Conservation (phyloP, 2,888 invertebrate species). For the Cheiracanthium punctorium region DNA sequence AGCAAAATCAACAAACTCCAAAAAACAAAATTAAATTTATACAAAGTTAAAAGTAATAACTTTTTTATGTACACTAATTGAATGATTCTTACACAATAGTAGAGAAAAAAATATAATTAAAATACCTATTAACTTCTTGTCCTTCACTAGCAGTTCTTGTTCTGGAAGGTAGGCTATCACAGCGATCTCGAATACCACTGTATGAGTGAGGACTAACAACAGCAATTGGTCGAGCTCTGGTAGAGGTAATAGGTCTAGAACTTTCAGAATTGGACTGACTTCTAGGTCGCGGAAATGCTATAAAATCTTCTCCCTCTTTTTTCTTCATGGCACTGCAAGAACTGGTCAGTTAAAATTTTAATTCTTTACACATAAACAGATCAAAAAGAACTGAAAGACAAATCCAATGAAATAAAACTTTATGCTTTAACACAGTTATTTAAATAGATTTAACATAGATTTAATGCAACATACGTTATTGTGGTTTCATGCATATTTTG, state of each 20-base stretch:
- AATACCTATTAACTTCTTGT: slow-evolving; percentile 64
- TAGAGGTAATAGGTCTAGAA: slow-evolving; percentile 81
- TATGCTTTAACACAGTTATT: too few relatives aligned
- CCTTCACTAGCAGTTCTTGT: slow-evolving; percentile 83
- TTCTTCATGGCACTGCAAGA: slow-evolving; percentile 83
- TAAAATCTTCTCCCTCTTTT: slow-evolving; percentile 79
- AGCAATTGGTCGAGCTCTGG: slow-evolving; percentile 74
- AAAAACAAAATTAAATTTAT: neutral
- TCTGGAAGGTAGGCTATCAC: slow-evolving; percentile 88
- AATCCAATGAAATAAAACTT: too few relatives aligned
- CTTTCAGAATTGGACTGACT: slow-evolving; percentile 85
- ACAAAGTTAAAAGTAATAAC: too few relatives aligned
- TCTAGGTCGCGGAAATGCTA: slow-evolving; percentile 81
- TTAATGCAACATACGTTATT: slow-evolving; percentile 48
- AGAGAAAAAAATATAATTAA: neutral
- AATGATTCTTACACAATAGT: neutral
- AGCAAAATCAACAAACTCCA: too few relatives aligned
- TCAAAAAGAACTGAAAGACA: too few relatives aligned
- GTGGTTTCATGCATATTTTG: slow-evolving; percentile 81
- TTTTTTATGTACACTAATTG: too few relatives aligned
- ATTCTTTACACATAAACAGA: too few relatives aligned
- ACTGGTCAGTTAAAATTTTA: too few relatives aligned
- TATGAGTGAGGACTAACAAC: slow-evolving; percentile 45
- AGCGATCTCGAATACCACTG: slow-evolving; percentile 80
- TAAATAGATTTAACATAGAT: too few relatives aligned